These are phyloP conservation scores for Pogonophryne albipinna DNA, from an alignment of 2,797 vertebrate genomes.

Conservation along the genomic window DNA sequence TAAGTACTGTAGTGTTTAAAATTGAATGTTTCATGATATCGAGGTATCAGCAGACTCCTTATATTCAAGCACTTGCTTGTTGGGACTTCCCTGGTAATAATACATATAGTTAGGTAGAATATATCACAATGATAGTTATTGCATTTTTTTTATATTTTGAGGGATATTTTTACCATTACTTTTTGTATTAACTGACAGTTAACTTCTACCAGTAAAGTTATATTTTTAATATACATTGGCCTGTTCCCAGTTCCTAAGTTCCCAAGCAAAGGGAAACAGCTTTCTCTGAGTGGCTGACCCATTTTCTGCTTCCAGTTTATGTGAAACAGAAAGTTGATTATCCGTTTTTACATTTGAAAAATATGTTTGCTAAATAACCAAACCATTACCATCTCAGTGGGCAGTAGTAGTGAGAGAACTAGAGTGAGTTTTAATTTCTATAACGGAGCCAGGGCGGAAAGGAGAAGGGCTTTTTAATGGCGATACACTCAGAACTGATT, in stretches of 20 bases:
- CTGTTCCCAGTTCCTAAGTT: too few relatives aligned
- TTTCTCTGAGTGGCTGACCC: background rate
- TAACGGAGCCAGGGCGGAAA: conserved; percentile 88
- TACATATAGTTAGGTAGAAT: background rate
- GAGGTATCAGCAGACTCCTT: background rate
- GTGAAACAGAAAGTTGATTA: background rate
- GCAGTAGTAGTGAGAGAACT: conserved; percentile 64
- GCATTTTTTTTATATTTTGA: background rate
- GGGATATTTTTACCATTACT: background rate
- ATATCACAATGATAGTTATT: background rate
- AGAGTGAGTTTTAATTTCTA: conserved; percentile 93
- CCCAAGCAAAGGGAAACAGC: background rate
- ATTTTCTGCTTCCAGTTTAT: background rate
- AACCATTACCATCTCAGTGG: conserved; percentile 27
- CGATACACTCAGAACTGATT: conserved; percentile 97
- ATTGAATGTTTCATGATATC: too few relatives aligned
- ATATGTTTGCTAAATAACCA: conserved; percentile 23
- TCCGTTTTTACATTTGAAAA: background rate
- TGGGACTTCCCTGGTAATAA: background rate
- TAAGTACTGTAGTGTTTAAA: too few relatives aligned
- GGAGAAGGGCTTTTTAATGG: conserved; percentile 90
- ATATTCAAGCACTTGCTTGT: background rate
- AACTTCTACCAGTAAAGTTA: background rate
- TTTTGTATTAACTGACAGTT: background rate
- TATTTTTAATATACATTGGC: background rate